Percentiles rank a stretch among this genome's conserved stretches.
phyloP scores from a whole-genome alignment of 2,113 vertebrate species.

The Dolichotis patagonum region DNA sequence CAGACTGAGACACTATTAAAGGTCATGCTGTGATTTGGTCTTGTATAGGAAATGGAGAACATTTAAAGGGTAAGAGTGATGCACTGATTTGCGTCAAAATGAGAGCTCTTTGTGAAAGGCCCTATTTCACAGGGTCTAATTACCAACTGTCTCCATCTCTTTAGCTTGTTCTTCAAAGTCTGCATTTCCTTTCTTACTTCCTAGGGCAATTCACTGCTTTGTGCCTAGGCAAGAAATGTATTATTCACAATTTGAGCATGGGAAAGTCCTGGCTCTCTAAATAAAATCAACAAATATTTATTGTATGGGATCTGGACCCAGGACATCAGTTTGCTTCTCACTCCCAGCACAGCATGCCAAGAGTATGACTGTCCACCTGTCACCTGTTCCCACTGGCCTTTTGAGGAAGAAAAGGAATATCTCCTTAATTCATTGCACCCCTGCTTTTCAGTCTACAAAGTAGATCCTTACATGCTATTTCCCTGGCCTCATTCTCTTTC shows the following conservation, averaged over 20 bases:
- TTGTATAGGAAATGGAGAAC: conserved; percentile 61
- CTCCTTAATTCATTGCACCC: neutral
- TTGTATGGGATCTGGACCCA: neutral
- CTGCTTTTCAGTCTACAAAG: neutral
- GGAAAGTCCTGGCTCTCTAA: neutral
- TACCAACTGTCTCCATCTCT: conserved; percentile 44
- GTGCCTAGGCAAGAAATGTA: neutral
- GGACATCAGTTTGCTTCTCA: neutral
- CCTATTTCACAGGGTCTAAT: conserved; percentile 70
- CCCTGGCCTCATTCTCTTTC: conserved; percentile 50
- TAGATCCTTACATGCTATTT: neutral
- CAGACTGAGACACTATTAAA: conserved; percentile 56
- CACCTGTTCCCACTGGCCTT: neutral
- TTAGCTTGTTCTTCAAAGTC: conserved; percentile 6
- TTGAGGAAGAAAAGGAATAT: neutral
- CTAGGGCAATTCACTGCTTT: conserved; percentile 49
- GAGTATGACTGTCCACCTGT: neutral
- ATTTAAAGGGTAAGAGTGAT: conserved; percentile 74
- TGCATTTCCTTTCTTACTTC: conserved; percentile 32
- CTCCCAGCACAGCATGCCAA: neutral
- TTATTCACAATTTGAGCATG: neutral
- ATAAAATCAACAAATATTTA: conserved; percentile 11
- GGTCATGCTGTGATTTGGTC: conserved; percentile 73
- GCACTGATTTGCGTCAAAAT: conserved; percentile 75
- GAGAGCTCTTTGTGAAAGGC: conserved; percentile 55